Base-by-base conservation (phyloP, 2,797 vertebrate genomes). In the Syngnathus acus region DNA sequence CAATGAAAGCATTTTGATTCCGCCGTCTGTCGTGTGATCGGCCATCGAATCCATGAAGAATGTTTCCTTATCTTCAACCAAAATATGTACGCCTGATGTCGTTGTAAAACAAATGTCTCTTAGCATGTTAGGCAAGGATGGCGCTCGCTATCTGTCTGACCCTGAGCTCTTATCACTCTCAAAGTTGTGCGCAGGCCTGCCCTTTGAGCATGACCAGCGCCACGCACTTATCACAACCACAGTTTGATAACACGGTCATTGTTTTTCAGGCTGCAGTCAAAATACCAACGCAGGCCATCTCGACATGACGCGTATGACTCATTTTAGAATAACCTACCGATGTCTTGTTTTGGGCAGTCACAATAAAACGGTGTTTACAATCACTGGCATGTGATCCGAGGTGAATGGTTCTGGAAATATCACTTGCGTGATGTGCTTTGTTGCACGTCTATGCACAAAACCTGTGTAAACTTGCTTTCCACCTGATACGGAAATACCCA, bases 401-500 rank as follows among this genome's bases (percentile, higher is more conserved):
- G 42, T 13, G 10, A 42, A 42, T 5, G 10, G 9, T 21, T 8
- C 39, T 61, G 19, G 57, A 21, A 21, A 10, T 19, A 17, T 37
- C 14, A 17, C 8, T 57, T 40, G 58, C 16, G 8, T 11, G 16
- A 39, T 0, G 17, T n/a, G 19, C 38, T 60, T 60, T 40, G 59
- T 61, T 2, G 37, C 26, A 17, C 10, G 32, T 42, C 39, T 10
- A 11, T 19, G 26, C 61, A 43, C 60, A 39, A 21, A 42, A 13
- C 16, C 17, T 19, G 37, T 40, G 51, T 19, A 51, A 2, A 51
- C 48, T 2, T 54, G 38, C 69, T 68, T 76, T 75, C 81, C 83
- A 85, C 82, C 83, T 85, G 82, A 83, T 86, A 75, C 67, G 75
- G 81, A 78, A 78, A 82, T 62, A 60, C 70, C 39, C 50, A 42